These are phyloP conservation scores for Frieseomelitta varia DNA, from an alignment of 1,140 invertebrate genomes.

Conservation along the genomic window DNA sequence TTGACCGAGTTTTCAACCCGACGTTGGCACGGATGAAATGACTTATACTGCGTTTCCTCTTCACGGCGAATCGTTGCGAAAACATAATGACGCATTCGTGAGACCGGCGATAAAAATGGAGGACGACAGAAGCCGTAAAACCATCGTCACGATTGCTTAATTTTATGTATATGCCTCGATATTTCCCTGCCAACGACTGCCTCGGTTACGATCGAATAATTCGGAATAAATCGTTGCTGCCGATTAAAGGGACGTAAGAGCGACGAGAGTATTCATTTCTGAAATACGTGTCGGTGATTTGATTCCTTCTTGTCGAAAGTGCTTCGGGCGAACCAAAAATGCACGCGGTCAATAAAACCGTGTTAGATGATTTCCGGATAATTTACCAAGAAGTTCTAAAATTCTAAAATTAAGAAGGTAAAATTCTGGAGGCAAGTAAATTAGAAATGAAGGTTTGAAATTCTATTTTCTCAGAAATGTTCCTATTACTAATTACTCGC, in stretches of 20 bases:
- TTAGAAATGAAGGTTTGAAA: too few species aligned
- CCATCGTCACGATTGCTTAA: neutral
- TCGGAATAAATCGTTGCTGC: neutral
- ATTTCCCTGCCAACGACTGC: neutral
- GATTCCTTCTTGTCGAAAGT: too few species aligned
- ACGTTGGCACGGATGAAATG: neutral
- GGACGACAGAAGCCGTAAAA: neutral
- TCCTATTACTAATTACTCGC: too few species aligned
- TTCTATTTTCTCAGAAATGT: too few species aligned
- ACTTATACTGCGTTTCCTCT: neutral
- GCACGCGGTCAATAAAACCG: too few species aligned
- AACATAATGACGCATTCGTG: constrained; percentile 3
- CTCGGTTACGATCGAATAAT: neutral
- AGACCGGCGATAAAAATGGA: constrained; percentile 15
- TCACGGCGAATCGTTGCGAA: neutral
- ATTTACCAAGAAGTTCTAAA: too few species aligned
- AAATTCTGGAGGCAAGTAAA: too few species aligned
- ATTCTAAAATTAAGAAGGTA: too few species aligned
- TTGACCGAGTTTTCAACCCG: constrained; percentile 24
- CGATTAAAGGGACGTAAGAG: neutral
- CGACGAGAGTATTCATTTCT: too few species aligned
- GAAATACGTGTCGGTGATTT: too few species aligned
- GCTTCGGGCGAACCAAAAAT: too few species aligned
- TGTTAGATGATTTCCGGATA: too few species aligned
- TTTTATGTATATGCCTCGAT: neutral